Base-by-base conservation (phyloP, 1,140 invertebrate species). In the Probaryconus sp. region DNA sequence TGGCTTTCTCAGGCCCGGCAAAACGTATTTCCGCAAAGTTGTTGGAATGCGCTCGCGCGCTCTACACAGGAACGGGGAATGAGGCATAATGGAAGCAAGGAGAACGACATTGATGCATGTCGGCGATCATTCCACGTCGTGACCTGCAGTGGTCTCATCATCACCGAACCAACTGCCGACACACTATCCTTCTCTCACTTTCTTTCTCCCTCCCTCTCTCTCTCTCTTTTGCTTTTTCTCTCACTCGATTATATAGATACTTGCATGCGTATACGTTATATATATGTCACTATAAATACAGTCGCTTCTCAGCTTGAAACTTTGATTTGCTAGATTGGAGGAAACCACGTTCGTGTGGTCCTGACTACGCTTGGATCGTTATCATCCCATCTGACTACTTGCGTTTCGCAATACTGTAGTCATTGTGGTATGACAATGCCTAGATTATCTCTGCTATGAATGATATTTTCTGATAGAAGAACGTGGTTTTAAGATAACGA, bases 51-150 rank as follows among this genome's bases (percentile, higher is more conserved):
- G 26, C 10, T 5, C 2, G 31, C 31, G 35, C 37, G 37, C 37
- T 14, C 37, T 6, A 63, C 56, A 61, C 53, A 48, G 24, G 3
- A 38, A 60, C 31, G 53, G 26, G 43, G 73, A 67, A 63, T 65
- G 50, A 37, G 33, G 26, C 21, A 26, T 68, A 71, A 47, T 67
- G 55, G 60, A 68, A 76, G 61, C 60, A 14, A 38, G 33, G 14
- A 38, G 40, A 26, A 63, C 47, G 78, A 79, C 76, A 69, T 77
- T 76, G 77, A 76, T 76, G 60, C 63, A 79, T 70, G 68, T 63
- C 50, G 35, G 38, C 77, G 31, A 80, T 82, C 75, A 75, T 77
- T 82, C 67, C 61, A 74, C 71, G 74, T 82, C 76, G 42, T 30
- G 43, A 65, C 37, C 71, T 26, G 50, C 51, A 77, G 48, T 72